A percentile compares a stretch with the other conserved stretches of the same genome.
These are phyloP conservation scores for Troides oblongomaculatus DNA, from an alignment of 2,888 invertebrate genomes.

Conservation along the genomic window DNA sequence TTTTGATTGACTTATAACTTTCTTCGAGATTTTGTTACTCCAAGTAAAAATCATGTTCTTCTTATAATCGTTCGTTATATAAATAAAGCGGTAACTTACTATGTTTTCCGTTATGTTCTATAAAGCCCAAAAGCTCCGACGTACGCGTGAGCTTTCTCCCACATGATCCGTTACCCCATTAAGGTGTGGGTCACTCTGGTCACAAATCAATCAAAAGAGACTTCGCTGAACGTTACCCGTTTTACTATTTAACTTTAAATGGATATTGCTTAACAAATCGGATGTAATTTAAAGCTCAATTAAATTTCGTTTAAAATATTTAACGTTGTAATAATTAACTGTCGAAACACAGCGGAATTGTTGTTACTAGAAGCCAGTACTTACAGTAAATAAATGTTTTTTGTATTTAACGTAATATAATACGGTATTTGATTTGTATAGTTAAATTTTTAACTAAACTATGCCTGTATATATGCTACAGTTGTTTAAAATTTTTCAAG, in stretches of 20 bases:
- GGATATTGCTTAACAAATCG: constrained; percentile 24
- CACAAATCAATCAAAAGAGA: constrained; percentile 31
- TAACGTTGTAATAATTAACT: background rate
- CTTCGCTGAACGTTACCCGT: background rate
- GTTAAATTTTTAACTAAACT: background rate
- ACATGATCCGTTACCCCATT: constrained; percentile 32
- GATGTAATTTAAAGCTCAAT: constrained; percentile 21
- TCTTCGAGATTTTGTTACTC: background rate
- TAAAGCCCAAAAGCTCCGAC: constrained; percentile 18
- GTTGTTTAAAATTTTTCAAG: too few species aligned
- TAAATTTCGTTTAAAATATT: background rate
- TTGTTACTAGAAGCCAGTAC: background rate
- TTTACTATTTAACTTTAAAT: background rate
- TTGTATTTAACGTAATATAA: too few species aligned
- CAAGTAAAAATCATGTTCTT: background rate
- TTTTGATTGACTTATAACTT: too few species aligned
- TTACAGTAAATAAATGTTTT: background rate
- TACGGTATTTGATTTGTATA: too few species aligned
- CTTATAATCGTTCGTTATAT: background rate
- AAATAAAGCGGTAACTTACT: background rate
- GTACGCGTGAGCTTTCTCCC: constrained; percentile 31
- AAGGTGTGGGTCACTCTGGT: constrained; percentile 31
- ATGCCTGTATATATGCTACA: background rate
- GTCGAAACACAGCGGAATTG: background rate
- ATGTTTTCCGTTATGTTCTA: constrained; percentile 12